A percentile compares a stretch with the other conserved stretches of the same genome.
phyloP scores from a whole-genome alignment of 2,797 vertebrate species.

The Xerus rutilus region DNA sequence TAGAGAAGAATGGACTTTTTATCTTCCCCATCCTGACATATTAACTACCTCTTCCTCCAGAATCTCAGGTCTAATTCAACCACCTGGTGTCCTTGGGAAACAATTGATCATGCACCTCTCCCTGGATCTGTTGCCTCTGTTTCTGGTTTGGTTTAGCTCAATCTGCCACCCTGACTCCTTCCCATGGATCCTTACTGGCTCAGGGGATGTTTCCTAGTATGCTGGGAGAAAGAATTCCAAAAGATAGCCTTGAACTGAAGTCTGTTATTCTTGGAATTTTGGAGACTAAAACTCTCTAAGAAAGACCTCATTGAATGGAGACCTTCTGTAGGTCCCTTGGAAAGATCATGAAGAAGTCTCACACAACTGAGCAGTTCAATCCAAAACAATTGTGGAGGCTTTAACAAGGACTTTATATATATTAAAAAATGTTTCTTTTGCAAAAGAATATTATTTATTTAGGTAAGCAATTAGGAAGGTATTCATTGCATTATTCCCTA shows the following conservation, averaged over 20 bases:
- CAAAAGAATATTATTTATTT: slow-evolving; percentile 52
- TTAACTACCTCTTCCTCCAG: not conserved
- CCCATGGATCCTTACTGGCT: not conserved
- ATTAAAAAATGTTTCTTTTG: slow-evolving; percentile 14
- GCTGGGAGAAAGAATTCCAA: slow-evolving; percentile 2
- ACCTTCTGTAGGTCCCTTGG: not conserved
- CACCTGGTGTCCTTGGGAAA: not conserved
- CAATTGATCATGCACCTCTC: not conserved
- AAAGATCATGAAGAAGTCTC: not conserved
- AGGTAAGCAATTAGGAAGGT: not conserved
- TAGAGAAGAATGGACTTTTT: not conserved
- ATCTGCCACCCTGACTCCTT: not conserved
- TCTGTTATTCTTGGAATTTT: not conserved
- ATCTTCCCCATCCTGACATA: too few relatives aligned
- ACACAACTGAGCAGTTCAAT: not conserved
- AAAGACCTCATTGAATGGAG: not conserved
- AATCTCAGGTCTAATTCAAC: not conserved
- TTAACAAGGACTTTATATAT: not conserved
- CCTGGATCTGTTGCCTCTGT: not conserved
- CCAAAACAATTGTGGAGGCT: not conserved
- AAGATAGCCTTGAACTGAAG: not conserved
- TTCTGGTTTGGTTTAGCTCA: not conserved
- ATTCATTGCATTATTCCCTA: not conserved
- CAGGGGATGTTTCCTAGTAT: not conserved
- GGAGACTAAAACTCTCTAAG: not conserved